Evolutionary conservation across 1,140 invertebrate genomes (phyloP).

Genomic region (Delia radicum): DNA sequence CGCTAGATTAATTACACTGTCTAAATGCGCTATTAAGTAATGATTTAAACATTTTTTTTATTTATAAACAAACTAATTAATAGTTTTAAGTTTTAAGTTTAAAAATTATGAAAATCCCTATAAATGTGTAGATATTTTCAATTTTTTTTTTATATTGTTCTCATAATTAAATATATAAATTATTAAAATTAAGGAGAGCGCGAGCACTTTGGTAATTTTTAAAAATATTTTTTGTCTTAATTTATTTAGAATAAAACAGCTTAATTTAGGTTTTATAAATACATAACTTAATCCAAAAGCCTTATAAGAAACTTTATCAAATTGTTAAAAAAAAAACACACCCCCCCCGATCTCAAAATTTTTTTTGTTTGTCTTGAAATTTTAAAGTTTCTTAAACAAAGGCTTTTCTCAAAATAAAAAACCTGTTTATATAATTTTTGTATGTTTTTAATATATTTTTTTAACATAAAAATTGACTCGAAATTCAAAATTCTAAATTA

Average conservation of each 20-base stretch:
- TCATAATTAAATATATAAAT: background rate
- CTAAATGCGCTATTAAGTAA: too few species aligned
- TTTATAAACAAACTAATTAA: too few species aligned
- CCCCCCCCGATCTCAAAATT: slow-evolving; percentile 55
- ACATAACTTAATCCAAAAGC: background rate
- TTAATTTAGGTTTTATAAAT: background rate
- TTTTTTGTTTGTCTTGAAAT: slow-evolving; percentile 22
- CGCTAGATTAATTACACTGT: too few species aligned
- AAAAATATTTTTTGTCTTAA: background rate
- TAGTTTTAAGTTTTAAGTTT: too few species aligned
- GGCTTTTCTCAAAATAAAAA: slow-evolving; percentile 6
- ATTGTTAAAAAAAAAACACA: slow-evolving; percentile 25
- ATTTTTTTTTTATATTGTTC: background rate
- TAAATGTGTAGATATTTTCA: too few species aligned
- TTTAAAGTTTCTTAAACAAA: background rate
- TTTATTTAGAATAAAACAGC: background rate
- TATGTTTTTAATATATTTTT: background rate
- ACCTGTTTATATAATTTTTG: background rate
- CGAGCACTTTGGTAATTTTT: slow-evolving; percentile 18
- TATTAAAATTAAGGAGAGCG: background rate
- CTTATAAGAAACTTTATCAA: slow-evolving; percentile 1
- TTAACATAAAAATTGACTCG: slow-evolving; percentile 31
- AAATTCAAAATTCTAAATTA: slow-evolving; percentile 57
- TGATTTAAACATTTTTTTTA: too few species aligned
- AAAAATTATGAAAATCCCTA: too few species aligned